Evolutionary conservation across 2,888 invertebrate genomes (phyloP).

Genomic region (Ectemnius cavifrons): DNA sequence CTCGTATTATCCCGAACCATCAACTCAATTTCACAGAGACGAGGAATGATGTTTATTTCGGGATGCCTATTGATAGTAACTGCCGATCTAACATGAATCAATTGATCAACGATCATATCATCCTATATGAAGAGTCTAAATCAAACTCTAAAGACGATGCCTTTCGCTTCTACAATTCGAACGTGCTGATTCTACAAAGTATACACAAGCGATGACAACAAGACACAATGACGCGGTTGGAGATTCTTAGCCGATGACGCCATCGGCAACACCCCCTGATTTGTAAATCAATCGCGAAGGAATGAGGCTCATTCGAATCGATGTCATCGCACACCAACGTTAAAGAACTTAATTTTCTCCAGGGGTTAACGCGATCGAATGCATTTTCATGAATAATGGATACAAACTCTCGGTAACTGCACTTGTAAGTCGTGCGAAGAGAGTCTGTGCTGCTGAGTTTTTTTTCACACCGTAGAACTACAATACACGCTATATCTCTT

Average conservation of each 20-base stretch:
- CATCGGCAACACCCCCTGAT: not conserved
- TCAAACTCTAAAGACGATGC: too few species aligned
- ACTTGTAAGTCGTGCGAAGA: not conserved
- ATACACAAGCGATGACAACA: too few species aligned
- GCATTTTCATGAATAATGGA: not conserved
- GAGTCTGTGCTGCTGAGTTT: not conserved
- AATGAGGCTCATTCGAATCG: not conserved
- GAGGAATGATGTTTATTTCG: not conserved
- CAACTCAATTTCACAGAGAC: not conserved
- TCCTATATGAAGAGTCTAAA: too few species aligned
- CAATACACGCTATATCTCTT: not conserved
- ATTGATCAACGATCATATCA: too few species aligned
- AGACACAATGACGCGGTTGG: too few species aligned
- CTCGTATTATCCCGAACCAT: conserved; percentile 17
- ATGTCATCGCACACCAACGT: not conserved
- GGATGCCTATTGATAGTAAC: not conserved
- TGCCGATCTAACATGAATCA: too few species aligned
- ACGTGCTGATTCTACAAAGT: too few species aligned
- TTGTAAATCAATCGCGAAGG: not conserved
- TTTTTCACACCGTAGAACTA: not conserved
- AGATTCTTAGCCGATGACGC: not conserved
- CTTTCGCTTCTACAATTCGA: too few species aligned
- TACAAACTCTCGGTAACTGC: not conserved
- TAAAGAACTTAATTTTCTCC: not conserved
- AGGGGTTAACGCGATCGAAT: not conserved